Percentiles rank a stretch among this genome's conserved stretches.
These are phyloP conservation scores for Neostethus bicornis DNA, from an alignment of 2,797 vertebrate genomes.

Conservation along the genomic window DNA sequence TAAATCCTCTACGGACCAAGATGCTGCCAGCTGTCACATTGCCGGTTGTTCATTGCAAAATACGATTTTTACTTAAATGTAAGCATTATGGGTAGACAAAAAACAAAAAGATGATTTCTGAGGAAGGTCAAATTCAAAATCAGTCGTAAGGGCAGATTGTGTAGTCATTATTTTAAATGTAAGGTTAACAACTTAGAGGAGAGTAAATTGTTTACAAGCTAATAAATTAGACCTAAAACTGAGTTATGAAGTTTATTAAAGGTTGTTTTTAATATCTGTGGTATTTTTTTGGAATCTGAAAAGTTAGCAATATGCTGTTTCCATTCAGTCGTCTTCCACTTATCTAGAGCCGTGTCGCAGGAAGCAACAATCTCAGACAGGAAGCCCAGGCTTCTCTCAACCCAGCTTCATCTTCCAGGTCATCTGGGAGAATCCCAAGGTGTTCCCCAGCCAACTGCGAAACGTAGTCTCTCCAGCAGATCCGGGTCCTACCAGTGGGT, in stretches of 20 bases:
- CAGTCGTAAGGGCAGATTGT: conserved; percentile 18
- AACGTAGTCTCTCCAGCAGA: no score
- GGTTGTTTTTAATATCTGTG: conserved; percentile 2
- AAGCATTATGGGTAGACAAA: conserved; percentile 11
- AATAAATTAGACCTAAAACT: conserved; percentile 9
- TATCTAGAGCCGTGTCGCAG: no score
- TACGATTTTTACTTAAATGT: conserved; percentile 36
- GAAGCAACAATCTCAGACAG: no score
- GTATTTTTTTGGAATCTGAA: conserved; percentile 11
- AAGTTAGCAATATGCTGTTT: conserved; percentile 26
- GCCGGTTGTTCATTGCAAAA: conserved; percentile 36
- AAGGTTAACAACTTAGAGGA: conserved; percentile 17
- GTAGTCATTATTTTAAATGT: conserved; percentile 31
- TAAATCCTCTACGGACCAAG: conserved; percentile 47
- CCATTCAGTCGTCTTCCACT: no score
- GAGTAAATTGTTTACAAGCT: conserved; percentile 16
- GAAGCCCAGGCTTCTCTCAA: no score
- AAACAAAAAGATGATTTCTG: background rate
- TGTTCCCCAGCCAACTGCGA: no score
- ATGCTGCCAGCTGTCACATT: conserved; percentile 43
- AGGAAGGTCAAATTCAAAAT: conserved; percentile 23
- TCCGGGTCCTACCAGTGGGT: no score
- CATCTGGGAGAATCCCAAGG: no score
- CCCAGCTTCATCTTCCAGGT: no score
- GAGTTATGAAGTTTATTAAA: conserved; percentile 16